Conservation (phyloP, 2,888 invertebrate genomes). For the Strigamia transsilvanica region DNA sequence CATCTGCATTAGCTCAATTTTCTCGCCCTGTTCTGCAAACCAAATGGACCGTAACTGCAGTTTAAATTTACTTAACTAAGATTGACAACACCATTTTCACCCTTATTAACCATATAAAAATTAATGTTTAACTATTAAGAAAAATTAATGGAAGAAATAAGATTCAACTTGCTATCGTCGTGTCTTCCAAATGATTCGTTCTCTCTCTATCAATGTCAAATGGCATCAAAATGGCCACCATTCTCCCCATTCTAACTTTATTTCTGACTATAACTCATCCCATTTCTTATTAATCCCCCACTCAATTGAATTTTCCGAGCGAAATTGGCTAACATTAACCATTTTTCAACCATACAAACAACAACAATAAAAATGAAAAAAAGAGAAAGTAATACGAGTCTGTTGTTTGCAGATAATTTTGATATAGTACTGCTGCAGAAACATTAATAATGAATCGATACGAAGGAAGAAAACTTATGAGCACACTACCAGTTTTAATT, state of each 20-base stretch:
- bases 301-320: conserved; percentile 19
- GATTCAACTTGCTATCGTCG: too few species aligned
- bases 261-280: not conserved
- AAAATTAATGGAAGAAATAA: not conserved
- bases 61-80: conserved; percentile 37
- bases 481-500: conserved; percentile 16
- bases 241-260: conserved; percentile 6
- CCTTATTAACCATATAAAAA: not conserved
- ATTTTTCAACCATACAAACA: conserved; percentile 30
- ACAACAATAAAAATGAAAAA: conserved; percentile 9
- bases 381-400: conserved; percentile 11
- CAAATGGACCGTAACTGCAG: conserved; percentile 5
- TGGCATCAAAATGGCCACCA: conserved; percentile 8
- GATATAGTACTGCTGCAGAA: conserved; percentile 11
- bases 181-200: conserved; percentile 11
- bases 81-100: not conserved
- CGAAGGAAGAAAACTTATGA: not conserved
- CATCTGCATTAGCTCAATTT: conserved; percentile 42
- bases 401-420: conserved; percentile 33
- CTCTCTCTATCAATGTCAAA: not conserved
- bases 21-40: conserved; percentile 27
- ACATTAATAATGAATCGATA: conserved; percentile 21
- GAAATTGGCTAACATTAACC: not conserved
- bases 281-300: conserved; percentile 21
- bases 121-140: not conserved